Percentiles rank a stretch among this genome's conserved stretches.
Conservation (phyloP, 30 jellyfish, hydroid and myxozoan genomes). For the Chironex yamaguchii region DNA sequence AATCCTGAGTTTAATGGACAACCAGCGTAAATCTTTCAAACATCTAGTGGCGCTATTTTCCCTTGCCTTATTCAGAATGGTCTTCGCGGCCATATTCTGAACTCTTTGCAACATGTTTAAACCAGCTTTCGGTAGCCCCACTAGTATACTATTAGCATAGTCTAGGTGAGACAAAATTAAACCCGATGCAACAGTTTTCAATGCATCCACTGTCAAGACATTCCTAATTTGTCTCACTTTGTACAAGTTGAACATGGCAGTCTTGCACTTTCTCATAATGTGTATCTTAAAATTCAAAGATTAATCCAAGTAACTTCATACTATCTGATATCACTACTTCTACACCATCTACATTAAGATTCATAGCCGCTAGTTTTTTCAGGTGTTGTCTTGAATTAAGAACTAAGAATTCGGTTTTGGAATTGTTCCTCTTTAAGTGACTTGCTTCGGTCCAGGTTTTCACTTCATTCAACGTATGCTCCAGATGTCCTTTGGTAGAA, state of each 20-base stretch:
- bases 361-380: constrained; percentile 44
- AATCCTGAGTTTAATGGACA: constrained; percentile 60
- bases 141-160: constrained; percentile 18
- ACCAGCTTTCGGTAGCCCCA: constrained; percentile 48
- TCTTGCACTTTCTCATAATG: constrained; percentile 21
- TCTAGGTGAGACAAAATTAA: constrained; percentile 61
- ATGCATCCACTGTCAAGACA: constrained; percentile 54
- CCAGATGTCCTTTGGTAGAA: no score
- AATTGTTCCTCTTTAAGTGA: constrained; percentile 54
- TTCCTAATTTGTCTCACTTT: constrained; percentile 36
- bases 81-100: constrained; percentile 47
- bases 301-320: constrained; percentile 59
- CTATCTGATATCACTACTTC: constrained; percentile 50
- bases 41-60: constrained; percentile 58
- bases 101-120: constrained; percentile 55
- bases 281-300: no score
- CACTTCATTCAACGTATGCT: no score
- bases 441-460: constrained; percentile 65
- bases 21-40: constrained; percentile 61
- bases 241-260: constrained; percentile 60
- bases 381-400: constrained; percentile 56
- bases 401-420: constrained; percentile 60
- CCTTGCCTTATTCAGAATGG: constrained; percentile 30
- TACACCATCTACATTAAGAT: constrained; percentile 36
- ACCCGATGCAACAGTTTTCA: constrained; percentile 55